Conservation (phyloP, 2,888 invertebrate genomes). For the Cerceris ruficornis region DNA sequence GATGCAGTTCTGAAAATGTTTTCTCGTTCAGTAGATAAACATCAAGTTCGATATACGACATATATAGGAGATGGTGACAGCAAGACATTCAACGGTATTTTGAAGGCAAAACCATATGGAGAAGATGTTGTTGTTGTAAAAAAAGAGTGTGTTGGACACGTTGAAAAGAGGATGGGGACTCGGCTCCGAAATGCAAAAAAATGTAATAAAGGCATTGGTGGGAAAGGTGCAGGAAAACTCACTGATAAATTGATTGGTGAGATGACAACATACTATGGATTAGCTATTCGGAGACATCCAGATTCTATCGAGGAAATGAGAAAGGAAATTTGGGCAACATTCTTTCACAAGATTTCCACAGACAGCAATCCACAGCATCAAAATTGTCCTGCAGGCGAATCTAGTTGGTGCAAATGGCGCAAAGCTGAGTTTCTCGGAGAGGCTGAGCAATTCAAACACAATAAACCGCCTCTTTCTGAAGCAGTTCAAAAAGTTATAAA, state of each 20-base stretch:
- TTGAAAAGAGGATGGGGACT: too few species aligned
- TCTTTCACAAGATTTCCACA: conserved; percentile 60
- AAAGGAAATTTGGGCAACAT: conserved; percentile 64
- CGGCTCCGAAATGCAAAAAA: too few species aligned
- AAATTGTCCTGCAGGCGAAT: conserved; percentile 54
- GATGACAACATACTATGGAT: conserved; percentile 65
- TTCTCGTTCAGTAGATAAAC: too few species aligned
- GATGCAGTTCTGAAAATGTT: too few species aligned
- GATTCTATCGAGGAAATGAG: conserved; percentile 59
- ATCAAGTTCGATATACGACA: too few species aligned
- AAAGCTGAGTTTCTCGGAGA: conserved; percentile 41
- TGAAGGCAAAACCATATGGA: too few species aligned
- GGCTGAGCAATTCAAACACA: conserved; percentile 30
- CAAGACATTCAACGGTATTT: too few species aligned
- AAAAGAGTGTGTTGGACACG: too few species aligned
- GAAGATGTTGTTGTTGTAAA: too few species aligned
- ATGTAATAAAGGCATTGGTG: too few species aligned
- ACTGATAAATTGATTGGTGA: conserved; percentile 58
- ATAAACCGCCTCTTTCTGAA: conserved; percentile 15
- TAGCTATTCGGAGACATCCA: conserved; percentile 60
- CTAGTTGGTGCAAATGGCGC: conserved; percentile 63
- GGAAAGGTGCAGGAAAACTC: too few species aligned
- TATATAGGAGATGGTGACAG: too few species aligned
- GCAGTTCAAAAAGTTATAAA: conserved; percentile 42
- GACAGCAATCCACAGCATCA: conserved; percentile 59